Evolutionary conservation across 2,888 invertebrate species (phyloP), one percentile per base, ranked within the genome.

Genomic region (Heliconius sara): DNA sequence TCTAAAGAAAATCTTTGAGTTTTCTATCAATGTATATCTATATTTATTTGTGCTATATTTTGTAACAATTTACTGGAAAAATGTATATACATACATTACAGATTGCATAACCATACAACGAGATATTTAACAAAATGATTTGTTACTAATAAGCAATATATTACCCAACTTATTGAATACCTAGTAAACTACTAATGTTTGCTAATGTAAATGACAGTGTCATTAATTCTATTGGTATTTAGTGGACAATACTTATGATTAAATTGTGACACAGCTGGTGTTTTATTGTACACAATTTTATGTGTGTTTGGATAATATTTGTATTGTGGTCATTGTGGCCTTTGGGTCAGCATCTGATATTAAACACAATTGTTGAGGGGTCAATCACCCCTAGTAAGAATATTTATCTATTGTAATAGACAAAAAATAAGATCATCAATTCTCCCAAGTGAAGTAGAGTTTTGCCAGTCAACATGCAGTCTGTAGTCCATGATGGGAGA

Each of bases 141-240:
- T 39, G n/a, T 16, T n/a, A n/a, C 10, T 43, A 68, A 68, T 68
- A n/a, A 13, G 34, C 13, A 25, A 39, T 43, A 68, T 6, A 22
- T n/a, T 39, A 43, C n/a, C 43, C 39, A 43, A 43, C 13, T 68
- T 43, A 68, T 43, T 25, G 25, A 43, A n/a, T 68, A 68, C 43
- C 25, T 68, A 43, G 43, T 68, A 43, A 68, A 39, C 43, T 43
- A 68, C 68, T 43, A 68, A 68, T 68, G 39, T 68, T 68, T 68
- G 25, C 6, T 25, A 43, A 43, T 65, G 27, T 65, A 27, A 65
- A 19, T 65, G 39, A 34, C 43, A 68, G 22, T 7, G 13, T 39
- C 68, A 68, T 68, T 68, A 68, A 16, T 65, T 65, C 12, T 39
- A 25, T 25, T 39, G 39, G n/a, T 22, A 13, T 68, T 43, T 68